Conservation (phyloP, 2,113 vertebrate species). For the Rafetus swinhoei region DNA sequence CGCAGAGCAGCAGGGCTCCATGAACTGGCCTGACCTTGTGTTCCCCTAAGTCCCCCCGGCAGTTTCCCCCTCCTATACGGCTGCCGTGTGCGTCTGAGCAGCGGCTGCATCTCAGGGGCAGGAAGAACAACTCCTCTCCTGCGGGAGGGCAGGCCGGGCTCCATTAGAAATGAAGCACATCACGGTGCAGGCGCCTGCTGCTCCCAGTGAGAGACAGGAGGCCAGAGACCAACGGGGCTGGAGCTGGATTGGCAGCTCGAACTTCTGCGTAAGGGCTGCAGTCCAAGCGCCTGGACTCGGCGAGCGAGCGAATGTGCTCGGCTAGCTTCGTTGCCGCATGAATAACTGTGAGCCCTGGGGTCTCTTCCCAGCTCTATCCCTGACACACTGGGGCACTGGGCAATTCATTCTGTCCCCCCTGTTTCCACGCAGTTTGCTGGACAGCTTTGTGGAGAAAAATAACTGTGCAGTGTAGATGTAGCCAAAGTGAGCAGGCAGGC, state of each 20-base stretch:
- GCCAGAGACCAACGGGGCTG: background rate
- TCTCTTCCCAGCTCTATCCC: background rate
- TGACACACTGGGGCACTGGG: background rate
- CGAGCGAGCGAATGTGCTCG: background rate
- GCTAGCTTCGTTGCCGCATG: background rate
- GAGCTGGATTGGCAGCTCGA: background rate
- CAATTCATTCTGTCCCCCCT: background rate
- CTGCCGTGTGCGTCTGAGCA: background rate
- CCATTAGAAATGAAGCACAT: background rate
- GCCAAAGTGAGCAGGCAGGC: background rate
- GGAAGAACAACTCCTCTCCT: background rate
- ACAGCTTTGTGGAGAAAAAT: too few relatives aligned
- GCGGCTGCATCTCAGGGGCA: background rate
- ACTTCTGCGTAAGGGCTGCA: background rate
- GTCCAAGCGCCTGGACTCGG: background rate
- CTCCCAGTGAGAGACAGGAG: background rate
- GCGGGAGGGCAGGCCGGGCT: background rate
- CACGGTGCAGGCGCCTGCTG: background rate
- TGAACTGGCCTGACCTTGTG: background rate
- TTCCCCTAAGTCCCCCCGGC: too few relatives aligned
- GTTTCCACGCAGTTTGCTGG: background rate
- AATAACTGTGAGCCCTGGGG: background rate
- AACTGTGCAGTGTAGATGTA: too few relatives aligned
- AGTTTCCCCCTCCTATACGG: background rate
- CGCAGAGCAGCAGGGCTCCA: background rate